phyloP scores from a whole-genome alignment of 64 coral and sea anemone species.

The Stichodactyla mertensii region DNA sequence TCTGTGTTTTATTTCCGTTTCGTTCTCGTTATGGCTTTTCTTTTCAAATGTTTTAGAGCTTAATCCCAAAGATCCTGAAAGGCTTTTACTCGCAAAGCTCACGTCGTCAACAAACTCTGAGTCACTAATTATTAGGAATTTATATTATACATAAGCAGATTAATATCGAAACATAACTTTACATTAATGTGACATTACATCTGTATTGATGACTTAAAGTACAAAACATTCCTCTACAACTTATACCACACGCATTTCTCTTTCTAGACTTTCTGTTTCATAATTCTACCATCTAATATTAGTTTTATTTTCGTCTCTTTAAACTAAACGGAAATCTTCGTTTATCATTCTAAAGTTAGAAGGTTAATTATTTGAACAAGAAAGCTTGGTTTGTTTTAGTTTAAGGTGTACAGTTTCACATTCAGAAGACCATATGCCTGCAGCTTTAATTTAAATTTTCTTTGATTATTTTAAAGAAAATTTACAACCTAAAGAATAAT shows the following conservation, averaged over 20 bases:
- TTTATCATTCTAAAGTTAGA: background rate
- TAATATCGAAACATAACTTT: background rate
- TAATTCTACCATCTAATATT: background rate
- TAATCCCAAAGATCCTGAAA: background rate
- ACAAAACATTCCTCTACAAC: background rate
- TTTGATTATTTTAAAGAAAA: background rate
- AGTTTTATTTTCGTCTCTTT: background rate
- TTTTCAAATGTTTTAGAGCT: background rate
- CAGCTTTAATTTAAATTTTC: background rate
- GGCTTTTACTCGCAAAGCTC: background rate
- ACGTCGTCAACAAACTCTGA: background rate
- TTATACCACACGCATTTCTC: background rate
- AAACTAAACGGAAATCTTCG: background rate
- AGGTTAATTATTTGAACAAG: background rate
- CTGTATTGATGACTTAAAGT: background rate
- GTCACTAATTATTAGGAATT: background rate
- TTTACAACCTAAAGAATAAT: background rate
- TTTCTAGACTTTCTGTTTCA: slow-evolving; percentile 3
- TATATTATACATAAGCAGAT: background rate
- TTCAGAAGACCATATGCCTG: background rate
- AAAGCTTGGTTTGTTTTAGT: background rate
- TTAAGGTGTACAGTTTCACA: background rate
- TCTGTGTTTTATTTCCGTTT: slow-evolving; percentile 4
- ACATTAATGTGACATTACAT: background rate
- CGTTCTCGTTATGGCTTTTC: background rate